These are phyloP conservation scores for Cyclura pinguis DNA, from an alignment of 2,797 vertebrate genomes.

Conservation along the genomic window DNA sequence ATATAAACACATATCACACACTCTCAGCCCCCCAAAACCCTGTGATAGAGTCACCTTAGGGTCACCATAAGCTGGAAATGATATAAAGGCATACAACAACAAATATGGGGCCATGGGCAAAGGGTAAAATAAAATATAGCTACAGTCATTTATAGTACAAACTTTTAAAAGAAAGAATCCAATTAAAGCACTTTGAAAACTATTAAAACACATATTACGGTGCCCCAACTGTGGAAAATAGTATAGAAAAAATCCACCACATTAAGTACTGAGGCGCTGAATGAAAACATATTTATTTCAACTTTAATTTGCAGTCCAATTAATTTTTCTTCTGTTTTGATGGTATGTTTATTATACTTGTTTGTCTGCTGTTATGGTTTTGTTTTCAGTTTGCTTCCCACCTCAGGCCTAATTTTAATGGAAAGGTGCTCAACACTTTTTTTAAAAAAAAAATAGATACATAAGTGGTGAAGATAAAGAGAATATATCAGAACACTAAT, in stretches of 20 bases:
- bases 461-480: not conserved
- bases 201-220: too few species aligned
- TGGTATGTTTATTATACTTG: constrained; percentile 2
- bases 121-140: too few species aligned
- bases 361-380: constrained; percentile 11
- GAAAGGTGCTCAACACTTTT: not conserved
- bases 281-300: constrained; percentile 4
- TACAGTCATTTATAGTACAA: too few species aligned
- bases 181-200: too few species aligned
- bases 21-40: too few species aligned
- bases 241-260: not conserved
- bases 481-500: constrained; percentile 24
- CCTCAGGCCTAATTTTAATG: constrained; percentile 18
- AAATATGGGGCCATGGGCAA: too few species aligned
- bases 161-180: too few species aligned
- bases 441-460: not conserved
- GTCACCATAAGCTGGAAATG: too few species aligned
- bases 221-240: not conserved
- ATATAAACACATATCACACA: too few species aligned
- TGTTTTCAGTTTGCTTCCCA: constrained; percentile 2
- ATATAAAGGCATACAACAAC: too few species aligned
- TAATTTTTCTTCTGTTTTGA: not conserved
- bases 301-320: not conserved
- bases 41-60: too few species aligned
- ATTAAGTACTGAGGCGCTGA: too few species aligned